Base-by-base conservation (phyloP, 2,888 invertebrate genomes). In the Agrotis exclamationis region DNA sequence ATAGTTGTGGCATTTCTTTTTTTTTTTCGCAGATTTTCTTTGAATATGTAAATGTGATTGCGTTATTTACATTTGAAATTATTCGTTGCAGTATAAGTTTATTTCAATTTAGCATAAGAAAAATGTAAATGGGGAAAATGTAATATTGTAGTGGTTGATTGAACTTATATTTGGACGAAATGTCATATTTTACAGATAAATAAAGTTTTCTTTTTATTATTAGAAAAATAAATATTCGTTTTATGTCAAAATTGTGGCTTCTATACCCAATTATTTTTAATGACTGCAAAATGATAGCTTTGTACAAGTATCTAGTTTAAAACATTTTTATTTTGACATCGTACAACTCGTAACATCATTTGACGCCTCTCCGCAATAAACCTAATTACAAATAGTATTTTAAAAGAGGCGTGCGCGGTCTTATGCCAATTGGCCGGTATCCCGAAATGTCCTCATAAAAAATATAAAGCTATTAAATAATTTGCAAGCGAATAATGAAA, bases 401-500 rank as follows among this genome's bases (percentile, higher is more conserved):
- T 22, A 33, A 59, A 66, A 69, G 56, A 75, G 74, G 74, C 62
- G 69, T 70, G 24, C 24, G 22, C 33, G 33, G 20, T 58, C 53
- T 18, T 14, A 20, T 75, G 74, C 79, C 81, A 80, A 77, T 69
- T 80, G 79, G 75, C 74, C n/a, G 16, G 6, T 33, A 59, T 67
- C 68, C 79, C 65, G 69, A 70, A 74, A 66, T 56, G 51, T 48
- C 39, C 54, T 47, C 47, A 70, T 67, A 74, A 72, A 75, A 78
- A 71, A 80, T 64, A 85, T 87, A 89, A 86, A 84, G 77, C 84
- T 82, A 87, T 88, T 85, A 89, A 90, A 90, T 90, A 91, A 91
- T 91, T 91, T 90, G 90, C 91, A 89, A 89, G 79, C 80, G 70
- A 85, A 82, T 83, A 87, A 86, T 83, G 81, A 86, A 85, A 88